Conservation (phyloP, 2,113 vertebrate genomes). For the Chinchilla lanigera region DNA sequence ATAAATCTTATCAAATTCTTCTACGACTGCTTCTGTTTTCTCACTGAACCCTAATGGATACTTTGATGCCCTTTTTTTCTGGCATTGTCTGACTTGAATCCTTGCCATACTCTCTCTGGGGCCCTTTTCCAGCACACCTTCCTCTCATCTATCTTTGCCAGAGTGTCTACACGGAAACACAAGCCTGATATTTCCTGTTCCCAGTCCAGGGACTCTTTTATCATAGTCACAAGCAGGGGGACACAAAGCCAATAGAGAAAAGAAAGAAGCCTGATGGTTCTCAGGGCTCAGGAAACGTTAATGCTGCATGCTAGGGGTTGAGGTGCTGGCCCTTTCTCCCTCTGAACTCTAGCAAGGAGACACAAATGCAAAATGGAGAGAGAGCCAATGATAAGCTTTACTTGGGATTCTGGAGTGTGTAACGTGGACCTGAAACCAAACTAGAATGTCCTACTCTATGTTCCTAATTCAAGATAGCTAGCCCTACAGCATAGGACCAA, state of each 20-base stretch:
- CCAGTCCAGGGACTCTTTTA: neutral
- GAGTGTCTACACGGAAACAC: neutral
- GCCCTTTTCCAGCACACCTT: neutral
- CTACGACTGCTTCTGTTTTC: neutral
- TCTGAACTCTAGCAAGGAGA: neutral
- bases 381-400: neutral
- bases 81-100: neutral
- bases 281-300: neutral
- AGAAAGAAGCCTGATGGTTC: neutral
- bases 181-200: neutral
- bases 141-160: neutral
- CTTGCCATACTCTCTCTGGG: neutral
- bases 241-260: neutral
- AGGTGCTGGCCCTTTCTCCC: neutral
- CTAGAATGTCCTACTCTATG: neutral
- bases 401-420: neutral
- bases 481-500: neutral
- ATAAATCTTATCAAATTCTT: neutral
- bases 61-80: neutral
- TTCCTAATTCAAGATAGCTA: neutral
- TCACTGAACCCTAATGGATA: neutral
- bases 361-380: neutral
- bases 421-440: neutral
- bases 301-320: neutral
- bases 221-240: neutral